Evolutionary conservation across 2,888 invertebrate species (phyloP), one percentile per base, ranked within the genome.

Genomic region (Cryptus viduatorius): DNA sequence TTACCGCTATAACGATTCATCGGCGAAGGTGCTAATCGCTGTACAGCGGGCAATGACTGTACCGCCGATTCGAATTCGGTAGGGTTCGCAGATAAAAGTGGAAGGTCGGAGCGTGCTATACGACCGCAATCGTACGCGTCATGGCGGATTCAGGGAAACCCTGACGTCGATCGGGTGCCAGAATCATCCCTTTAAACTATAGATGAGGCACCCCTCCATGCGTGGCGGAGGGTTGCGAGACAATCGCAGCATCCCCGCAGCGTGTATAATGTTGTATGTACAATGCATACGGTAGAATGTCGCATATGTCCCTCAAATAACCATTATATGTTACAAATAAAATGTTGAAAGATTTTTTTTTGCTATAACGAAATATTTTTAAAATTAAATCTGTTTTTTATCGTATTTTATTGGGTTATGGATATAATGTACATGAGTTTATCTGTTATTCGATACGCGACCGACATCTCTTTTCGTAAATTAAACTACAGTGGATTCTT

Each of bases 71-170:
- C 12, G 61, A 19, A 7, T 7, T 48, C 48, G 48, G n/a, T 24
- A 31, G 61, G 12, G 16, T 37, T 24, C 42, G 24, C 56, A 14
- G 56, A 19, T 5, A 29, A 56, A 59, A 56, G 44, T 46, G 48
- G 46, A 59, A 46, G 59, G 61, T 61, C 19, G 31, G 31, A 48
- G 19, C 48, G 61, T 73, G 48, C 50, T 12, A 31, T 42, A 37
- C 19, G 31, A 64, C 64, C 64, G 12, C 64, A 37, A 64, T 19
- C 56, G 56, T 42, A 42, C 64, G 64, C 75, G 75, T 50, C 75
- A 75, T 64, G 64, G 64, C 64, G 75, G 48, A 75, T 37, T 50
- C 37, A 50, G 2, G 37, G 46, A 48, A 50, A 37, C 12, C 75
- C 64, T 64, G 29, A 61, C 61, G 29, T 31, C 5, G 61, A n/a